Evolutionary conservation across 2,797 vertebrate species (phyloP), one percentile per base, ranked within the genome.

Genomic region (Pangasius krempfi): DNA sequence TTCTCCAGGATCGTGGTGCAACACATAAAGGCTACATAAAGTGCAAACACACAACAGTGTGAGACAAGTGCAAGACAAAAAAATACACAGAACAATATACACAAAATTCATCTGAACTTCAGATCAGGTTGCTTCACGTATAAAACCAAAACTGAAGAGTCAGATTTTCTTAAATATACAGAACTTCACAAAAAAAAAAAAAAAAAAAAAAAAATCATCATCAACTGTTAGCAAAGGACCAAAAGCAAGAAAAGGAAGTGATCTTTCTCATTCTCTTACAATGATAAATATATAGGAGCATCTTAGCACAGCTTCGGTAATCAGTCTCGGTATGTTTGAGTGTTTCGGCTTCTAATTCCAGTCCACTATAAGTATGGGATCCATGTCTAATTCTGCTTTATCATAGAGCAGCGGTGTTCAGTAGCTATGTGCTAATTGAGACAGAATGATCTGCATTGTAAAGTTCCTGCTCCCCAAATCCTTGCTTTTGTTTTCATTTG

Each of bases 401-500:
- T 80, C 50, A 33, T n/a, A 30, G 27, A 16, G 3, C 70, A 4
- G 25, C 2, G 12, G 73, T 14, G 12, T 50, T 75, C 50, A 33
- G 75, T 86, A 79, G 47, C 60, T 40, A 12, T 70, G 85, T 64
- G 70, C 84, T 83, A 84, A 72, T 68, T 89, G 86, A 62, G 86
- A 87, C 73, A 27, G 79, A 89, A 87, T 47, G 37, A 76, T 76
- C 50, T 76, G 73, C 44, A 40, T 76, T 76, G 73, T 76, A 76
- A 76, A 89, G 72, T 56, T 25, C 47, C 72, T 33, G 52, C 62
- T 89, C 75, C 85, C 27, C 33, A 84, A 79, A 84, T 87, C 62
- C 52, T 70, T 52, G 80, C 82, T 85, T 85, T 78, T 87, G 72
- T 37, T 85, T 81, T 87, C 62, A 58, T 27, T 70, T 84, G 89